phyloP scores from a whole-genome alignment of 2,797 vertebrate genomes.

The Toxotes lorentzi region DNA sequence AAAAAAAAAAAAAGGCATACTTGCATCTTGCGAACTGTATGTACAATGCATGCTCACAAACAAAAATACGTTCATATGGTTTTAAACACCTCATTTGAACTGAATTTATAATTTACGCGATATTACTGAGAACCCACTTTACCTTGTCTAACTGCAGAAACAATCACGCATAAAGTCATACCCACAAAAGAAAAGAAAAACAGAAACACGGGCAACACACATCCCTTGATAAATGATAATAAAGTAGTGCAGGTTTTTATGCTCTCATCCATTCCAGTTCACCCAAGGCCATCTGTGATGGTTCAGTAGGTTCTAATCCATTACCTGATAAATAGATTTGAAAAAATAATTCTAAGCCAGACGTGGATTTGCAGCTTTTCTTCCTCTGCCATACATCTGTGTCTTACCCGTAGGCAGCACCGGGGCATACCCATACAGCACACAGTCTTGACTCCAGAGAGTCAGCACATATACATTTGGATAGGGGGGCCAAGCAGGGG shows the following conservation, averaged over 20 bases:
- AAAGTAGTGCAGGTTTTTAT: conserved; percentile 55
- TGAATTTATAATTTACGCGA: not conserved
- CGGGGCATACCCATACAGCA: conserved; percentile 25
- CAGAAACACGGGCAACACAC: conserved; percentile 4
- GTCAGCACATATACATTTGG: conserved; percentile 22
- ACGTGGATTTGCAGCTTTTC: conserved; percentile 66
- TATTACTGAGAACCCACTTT: conserved; percentile 22
- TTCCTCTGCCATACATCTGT: conserved; percentile 67
- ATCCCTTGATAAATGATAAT: conserved; percentile 51
- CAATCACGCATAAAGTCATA: conserved; percentile 20
- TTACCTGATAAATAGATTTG: conserved; percentile 79
- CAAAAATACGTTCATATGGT: not conserved
- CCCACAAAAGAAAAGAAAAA: not conserved
- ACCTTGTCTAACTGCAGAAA: conserved; percentile 18
- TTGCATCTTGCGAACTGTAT: conserved; percentile 21
- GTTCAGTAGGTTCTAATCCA: conserved; percentile 71
- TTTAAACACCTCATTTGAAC: conserved; percentile 8
- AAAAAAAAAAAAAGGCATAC: conserved; percentile 3
- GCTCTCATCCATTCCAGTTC: conserved; percentile 62
- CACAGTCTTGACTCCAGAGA: conserved; percentile 41
- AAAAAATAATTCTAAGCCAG: conserved; percentile 70
- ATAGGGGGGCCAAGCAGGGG: conserved; percentile 7
- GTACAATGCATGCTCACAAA: conserved; percentile 46
- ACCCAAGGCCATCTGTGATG: conserved; percentile 65
- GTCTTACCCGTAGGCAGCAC: conserved; percentile 63